Base-by-base conservation (phyloP, 1,140 invertebrate species). In the Camponotus pennsylvanicus region DNA sequence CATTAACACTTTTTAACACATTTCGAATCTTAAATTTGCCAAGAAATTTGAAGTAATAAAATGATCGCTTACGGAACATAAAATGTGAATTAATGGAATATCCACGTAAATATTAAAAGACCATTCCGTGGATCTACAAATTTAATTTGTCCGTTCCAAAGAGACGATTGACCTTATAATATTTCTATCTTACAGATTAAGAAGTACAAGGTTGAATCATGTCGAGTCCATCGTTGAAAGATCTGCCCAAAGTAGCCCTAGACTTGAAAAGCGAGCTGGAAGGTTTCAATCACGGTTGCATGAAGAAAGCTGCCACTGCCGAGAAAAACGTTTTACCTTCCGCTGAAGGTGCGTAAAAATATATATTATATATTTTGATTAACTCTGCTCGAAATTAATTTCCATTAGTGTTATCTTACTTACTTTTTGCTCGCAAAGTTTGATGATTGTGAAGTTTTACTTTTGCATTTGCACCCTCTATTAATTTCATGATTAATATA, bases 311-410 rank as follows among this genome's bases (percentile, higher is more conserved):
- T 8, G 96, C 97, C 86, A 98, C 98, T 64, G 96, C 97, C 85
- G 98, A 98, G 93, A 99, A 98, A 94, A 98, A 97, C 76, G 96
- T 98, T 86, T 95, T 99, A 82, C 98, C 98, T 70, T 98, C 98
- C 42, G 98, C 97, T 76, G 97, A 98, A 97, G 98, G 98, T 98
- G 95, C 13, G 2, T 45, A 11, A 80, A 32, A 9, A 61, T 40
- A 49, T 32, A 80, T 42, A 5, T 70, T 37, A 61, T 40, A 49
- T 32, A 80, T 42, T 9, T 70, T 34, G 32, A 4, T 34, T 40
- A 42, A 75, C 4, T 40, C 37, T 69, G 2, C 9, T 69, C 9
- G 11, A 27, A 55, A n/a, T 55, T 59, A 18, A 67, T 55, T 40
- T n/a, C 27, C 11, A 11, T 61, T 32, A 5, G 4, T 57, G n/a